Evolutionary conservation across 2,888 invertebrate genomes (phyloP).

Genomic region (Patella depressa): DNA sequence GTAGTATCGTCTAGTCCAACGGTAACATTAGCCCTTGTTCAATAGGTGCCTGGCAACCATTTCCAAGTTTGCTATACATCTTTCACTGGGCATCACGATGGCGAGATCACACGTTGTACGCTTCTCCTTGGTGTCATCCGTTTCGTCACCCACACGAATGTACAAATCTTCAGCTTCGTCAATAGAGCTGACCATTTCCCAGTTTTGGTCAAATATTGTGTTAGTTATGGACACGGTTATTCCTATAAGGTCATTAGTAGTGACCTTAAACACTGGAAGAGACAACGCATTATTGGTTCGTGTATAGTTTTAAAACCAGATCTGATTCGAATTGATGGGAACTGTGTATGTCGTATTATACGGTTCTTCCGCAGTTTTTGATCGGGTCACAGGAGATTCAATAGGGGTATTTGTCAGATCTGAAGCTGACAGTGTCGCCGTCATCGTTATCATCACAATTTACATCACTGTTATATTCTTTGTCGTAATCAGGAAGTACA

Average conservation of each 20-base stretch:
- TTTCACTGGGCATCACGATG: background rate
- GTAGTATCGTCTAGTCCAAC: background rate
- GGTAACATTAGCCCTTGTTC: background rate
- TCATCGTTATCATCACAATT: background rate
- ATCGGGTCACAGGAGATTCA: background rate
- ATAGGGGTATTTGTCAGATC: background rate
- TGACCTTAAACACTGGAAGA: background rate
- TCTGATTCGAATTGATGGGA: background rate
- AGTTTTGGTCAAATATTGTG: constrained; percentile 8
- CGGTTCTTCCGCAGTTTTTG: background rate
- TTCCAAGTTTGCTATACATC: background rate
- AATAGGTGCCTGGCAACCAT: background rate
- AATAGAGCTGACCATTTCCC: background rate
- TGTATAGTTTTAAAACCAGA: background rate
- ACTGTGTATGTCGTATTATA: background rate
- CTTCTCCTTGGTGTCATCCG: background rate
- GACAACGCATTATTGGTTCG: background rate
- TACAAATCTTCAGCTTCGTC: background rate
- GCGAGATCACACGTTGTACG: background rate
- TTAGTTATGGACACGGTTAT: background rate
- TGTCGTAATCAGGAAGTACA: background rate
- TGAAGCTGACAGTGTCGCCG: background rate
- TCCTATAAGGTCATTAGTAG: background rate
- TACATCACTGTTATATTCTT: background rate
- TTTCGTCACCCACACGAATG: background rate